These are phyloP conservation scores for Misgurnus anguillicaudatus DNA, from an alignment of 2,113 vertebrate species.

Conservation along the genomic window DNA sequence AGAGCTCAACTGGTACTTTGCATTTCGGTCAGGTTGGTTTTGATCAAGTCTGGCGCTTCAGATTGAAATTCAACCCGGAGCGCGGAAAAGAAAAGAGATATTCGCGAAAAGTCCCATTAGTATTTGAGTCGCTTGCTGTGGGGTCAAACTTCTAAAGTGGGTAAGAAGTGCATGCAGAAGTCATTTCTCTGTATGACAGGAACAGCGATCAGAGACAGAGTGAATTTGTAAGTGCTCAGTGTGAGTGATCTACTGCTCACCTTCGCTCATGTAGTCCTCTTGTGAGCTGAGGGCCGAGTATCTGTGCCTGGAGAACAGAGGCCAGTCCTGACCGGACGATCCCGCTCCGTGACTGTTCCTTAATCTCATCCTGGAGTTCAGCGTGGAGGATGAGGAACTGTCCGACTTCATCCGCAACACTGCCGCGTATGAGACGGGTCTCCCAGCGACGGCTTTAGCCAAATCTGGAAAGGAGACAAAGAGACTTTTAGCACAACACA, in stretches of 20 bases:
- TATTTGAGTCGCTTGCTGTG: neutral
- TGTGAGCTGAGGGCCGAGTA: constrained; percentile 78
- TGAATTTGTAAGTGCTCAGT: neutral
- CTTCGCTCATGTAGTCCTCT: constrained; percentile 85
- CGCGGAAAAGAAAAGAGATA: neutral
- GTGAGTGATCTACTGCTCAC: constrained; percentile 65
- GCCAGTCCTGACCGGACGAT: constrained; percentile 76
- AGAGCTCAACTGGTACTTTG: neutral
- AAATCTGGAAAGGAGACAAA: constrained; percentile 70
- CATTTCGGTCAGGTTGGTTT: neutral
- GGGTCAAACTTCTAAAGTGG: constrained; percentile 7
- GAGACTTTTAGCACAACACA: constrained; percentile 15
- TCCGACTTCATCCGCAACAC: constrained; percentile 85
- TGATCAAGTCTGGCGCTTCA: neutral
- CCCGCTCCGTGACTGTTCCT: constrained; percentile 70
- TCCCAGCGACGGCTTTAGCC: constrained; percentile 76
- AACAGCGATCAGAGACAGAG: neutral
- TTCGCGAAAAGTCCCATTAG: neutral
- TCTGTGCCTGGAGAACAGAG: constrained; percentile 75
- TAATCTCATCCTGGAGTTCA: constrained; percentile 77
- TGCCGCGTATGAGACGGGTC: constrained; percentile 84
- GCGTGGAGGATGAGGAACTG: constrained; percentile 75
- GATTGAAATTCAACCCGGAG: neutral
- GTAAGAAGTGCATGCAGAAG: neutral
- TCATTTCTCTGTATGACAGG: neutral